Percentiles rank a stretch among this genome's conserved stretches.
Evolutionary conservation across 2,797 vertebrate species (phyloP).

Genomic region (Danio aesculapii): DNA sequence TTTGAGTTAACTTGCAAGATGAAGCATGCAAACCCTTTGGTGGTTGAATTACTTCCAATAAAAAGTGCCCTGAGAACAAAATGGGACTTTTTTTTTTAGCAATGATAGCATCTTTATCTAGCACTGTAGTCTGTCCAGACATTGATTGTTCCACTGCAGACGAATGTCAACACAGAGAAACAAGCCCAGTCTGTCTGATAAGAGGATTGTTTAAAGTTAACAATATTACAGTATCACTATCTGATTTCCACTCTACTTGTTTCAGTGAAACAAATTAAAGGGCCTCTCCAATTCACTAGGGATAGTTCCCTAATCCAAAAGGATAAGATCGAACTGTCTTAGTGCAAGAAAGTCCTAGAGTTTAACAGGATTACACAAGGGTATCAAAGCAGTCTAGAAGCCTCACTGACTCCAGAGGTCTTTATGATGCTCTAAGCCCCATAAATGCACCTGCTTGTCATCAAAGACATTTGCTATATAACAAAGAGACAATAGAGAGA

Average conservation of each 20-base stretch:
- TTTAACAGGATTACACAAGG: conserved; percentile 54
- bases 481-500: conserved; percentile 40
- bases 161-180: background rate
- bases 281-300: conserved; percentile 6
- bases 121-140: background rate
- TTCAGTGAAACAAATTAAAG: conserved; percentile 38
- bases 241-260: conserved; percentile 16
- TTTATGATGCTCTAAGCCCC: conserved; percentile 28
- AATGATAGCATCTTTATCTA: background rate
- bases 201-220: conserved; percentile 1
- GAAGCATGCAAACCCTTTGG: background rate
- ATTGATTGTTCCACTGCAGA: conserved; percentile 1
- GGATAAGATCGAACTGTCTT: conserved; percentile 35
- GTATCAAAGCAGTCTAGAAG: conserved; percentile 50
- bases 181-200: background rate
- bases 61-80: background rate
- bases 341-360: conserved; percentile 27
- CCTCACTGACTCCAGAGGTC: conserved; percentile 21
- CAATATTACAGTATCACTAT: conserved; percentile 20
- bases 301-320: conserved; percentile 45
- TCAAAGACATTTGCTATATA: conserved; percentile 34
- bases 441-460: conserved; percentile 38
- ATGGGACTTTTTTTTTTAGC: background rate
- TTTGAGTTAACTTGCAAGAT: background rate
- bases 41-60: too few species aligned